A percentile compares a stretch with the other conserved stretches of the same genome.
phyloP scores from a whole-genome alignment of 2,113 vertebrate species.

The Coturnix japonica region DNA sequence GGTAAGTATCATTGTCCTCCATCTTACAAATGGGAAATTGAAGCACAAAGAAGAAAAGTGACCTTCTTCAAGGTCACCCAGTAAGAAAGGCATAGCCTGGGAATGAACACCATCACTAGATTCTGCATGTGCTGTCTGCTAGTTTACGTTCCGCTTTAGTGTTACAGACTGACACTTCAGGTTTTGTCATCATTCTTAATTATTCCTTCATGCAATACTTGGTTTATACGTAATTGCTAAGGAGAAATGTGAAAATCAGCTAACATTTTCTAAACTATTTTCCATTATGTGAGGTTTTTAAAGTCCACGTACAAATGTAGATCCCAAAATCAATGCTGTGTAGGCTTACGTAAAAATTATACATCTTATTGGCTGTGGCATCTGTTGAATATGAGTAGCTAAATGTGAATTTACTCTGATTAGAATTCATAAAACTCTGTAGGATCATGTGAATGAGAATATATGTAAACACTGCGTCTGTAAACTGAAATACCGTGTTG shows the following conservation, averaged over 20 bases:
- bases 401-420: not conserved
- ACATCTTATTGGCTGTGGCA: not conserved
- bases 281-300: not conserved
- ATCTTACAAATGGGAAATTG: conserved; percentile 13
- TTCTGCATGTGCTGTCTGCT: not conserved
- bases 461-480: not conserved
- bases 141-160: not conserved
- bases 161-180: not conserved
- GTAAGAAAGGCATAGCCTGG: not conserved
- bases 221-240: not conserved
- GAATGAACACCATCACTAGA: not conserved
- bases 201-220: not conserved
- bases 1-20: not conserved
- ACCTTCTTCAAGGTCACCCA: conserved; percentile 30
- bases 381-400: not conserved
- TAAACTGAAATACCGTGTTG: not conserved
- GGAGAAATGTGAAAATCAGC: not conserved
- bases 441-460: not conserved
- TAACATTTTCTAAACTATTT: not conserved
- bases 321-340: not conserved
- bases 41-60: conserved; percentile 26
- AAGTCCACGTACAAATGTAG: not conserved
- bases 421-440: conserved; percentile 20
- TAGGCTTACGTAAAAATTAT: not conserved
- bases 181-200: not conserved